Percentiles rank a stretch among this genome's conserved stretches.
These are phyloP conservation scores for Camponotus fellah DNA, from an alignment of 2,888 invertebrate genomes.

Conservation along the genomic window DNA sequence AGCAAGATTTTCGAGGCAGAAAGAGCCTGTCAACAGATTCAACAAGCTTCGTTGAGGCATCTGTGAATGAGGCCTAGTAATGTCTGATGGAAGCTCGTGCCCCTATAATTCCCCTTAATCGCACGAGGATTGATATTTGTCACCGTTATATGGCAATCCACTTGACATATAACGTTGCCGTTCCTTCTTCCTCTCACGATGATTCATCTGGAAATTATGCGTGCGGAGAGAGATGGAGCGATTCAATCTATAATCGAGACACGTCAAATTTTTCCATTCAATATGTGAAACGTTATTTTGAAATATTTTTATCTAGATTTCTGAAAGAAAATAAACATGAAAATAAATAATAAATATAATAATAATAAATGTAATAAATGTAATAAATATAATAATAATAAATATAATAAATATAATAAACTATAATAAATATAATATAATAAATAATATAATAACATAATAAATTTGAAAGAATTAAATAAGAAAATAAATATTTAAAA, in stretches of 20 bases:
- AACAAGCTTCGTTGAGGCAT: conserved; percentile 5
- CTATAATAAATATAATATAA: too few species aligned
- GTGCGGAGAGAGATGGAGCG: background rate
- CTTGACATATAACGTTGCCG: background rate
- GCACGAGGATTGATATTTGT: conserved; percentile 32
- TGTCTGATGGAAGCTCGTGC: background rate
- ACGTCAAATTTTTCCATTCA: background rate
- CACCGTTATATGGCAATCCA: conserved; percentile 27
- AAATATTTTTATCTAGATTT: background rate
- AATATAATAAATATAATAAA: too few species aligned
- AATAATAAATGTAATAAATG: too few species aligned
- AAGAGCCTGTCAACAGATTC: background rate
- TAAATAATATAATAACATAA: too few species aligned
- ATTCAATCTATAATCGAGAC: background rate
- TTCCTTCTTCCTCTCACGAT: conserved; percentile 11
- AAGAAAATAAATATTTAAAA: too few species aligned
- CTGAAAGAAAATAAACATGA: too few species aligned
- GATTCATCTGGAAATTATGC: conserved; percentile 13
- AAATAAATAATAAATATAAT: too few species aligned
- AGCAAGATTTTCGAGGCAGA: background rate
- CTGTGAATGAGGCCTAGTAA: background rate
- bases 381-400: too few species aligned
- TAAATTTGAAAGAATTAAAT: too few species aligned
- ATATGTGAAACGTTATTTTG: background rate
- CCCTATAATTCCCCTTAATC: conserved; percentile 43